Evolutionary conservation across 2,888 invertebrate genomes (phyloP).

Genomic region (Lycia hirtaria): DNA sequence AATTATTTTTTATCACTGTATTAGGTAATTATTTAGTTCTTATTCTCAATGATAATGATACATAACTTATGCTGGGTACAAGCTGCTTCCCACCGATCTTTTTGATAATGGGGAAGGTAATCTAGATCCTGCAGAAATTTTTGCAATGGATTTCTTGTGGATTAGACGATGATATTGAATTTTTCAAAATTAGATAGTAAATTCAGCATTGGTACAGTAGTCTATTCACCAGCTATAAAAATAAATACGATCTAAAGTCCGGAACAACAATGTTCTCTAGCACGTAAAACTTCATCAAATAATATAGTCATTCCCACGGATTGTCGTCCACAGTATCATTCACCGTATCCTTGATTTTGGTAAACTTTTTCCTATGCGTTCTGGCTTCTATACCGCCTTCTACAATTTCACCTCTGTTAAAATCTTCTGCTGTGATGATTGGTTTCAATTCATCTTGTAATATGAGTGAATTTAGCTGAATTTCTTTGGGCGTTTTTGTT

Average conservation of each 20-base stretch:
- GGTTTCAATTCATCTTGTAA: conserved; percentile 49
- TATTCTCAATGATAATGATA: too few relatives aligned
- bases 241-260: conserved; percentile 71
- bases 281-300: conserved; percentile 74
- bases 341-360: conserved; percentile 66
- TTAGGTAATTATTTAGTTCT: too few relatives aligned
- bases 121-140: too few relatives aligned
- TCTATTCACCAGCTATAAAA: too few relatives aligned
- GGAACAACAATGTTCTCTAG: conserved; percentile 72
- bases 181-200: background rate
- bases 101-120: too few relatives aligned
- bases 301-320: conserved; percentile 83
- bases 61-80: too few relatives aligned
- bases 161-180: background rate
- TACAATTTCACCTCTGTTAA: conserved; percentile 75
- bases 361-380: conserved; percentile 65
- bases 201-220: too few relatives aligned
- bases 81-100: too few relatives aligned
- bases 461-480: conserved; percentile 48
- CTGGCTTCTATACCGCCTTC: conserved; percentile 66
- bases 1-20: too few relatives aligned
- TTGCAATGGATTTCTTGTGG: too few relatives aligned
- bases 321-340: conserved; percentile 73
- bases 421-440: conserved; percentile 66
- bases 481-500: conserved; percentile 58